These are phyloP conservation scores for Epiblema foenella DNA, from an alignment of 2,888 invertebrate species.

Conservation along the genomic window DNA sequence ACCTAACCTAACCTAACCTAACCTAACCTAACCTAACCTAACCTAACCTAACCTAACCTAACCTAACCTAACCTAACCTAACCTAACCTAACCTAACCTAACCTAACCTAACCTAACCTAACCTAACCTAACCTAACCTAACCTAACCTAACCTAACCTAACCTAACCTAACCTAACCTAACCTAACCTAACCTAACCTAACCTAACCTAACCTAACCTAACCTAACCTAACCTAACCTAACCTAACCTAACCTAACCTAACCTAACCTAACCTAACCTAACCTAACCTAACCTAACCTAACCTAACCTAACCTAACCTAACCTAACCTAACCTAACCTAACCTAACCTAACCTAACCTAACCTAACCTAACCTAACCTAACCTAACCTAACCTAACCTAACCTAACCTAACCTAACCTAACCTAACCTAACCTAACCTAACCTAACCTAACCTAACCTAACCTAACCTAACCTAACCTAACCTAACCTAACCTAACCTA, in stretches of 20 bases:
- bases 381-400: conserved; percentile 27
- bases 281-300: too few species aligned
- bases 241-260: conserved; percentile 43
- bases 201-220: conserved; percentile 40
- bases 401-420: conserved; percentile 33
- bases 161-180: conserved; percentile 41
- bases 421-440: background rate
- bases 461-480: conserved; percentile 32
- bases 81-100: conserved; percentile 12
- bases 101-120: too few species aligned
- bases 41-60: conserved; percentile 3
- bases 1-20: background rate
- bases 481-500: conserved; percentile 42
- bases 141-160: conserved; percentile 33
- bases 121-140: background rate
- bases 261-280: conserved; percentile 42
- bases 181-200: conserved; percentile 40
- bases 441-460: background rate
- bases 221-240: conserved; percentile 42
- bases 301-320: too few species aligned
- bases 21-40: conserved; percentile 11
- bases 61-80: conserved; percentile 19
- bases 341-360: conserved; percentile 16
- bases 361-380: conserved; percentile 9
- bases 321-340: conserved; percentile 30